phyloP scores from a whole-genome alignment of 1,140 invertebrate genomes.

The Drosophila sproati region DNA sequence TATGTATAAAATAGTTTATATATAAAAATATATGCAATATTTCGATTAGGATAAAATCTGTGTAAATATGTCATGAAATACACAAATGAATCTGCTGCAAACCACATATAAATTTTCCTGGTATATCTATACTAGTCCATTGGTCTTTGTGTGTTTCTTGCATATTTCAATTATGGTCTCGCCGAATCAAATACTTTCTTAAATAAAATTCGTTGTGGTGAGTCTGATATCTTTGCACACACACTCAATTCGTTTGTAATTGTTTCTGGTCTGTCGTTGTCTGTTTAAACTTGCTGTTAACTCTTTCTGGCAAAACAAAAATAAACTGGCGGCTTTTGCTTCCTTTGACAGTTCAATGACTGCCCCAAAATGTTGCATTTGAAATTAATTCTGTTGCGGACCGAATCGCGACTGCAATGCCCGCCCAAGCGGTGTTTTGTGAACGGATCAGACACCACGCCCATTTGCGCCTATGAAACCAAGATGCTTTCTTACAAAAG shows the following conservation, averaged over 20 bases:
- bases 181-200: not conserved
- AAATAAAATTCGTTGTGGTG: slow-evolving; percentile 5
- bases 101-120: not conserved
- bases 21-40: no score
- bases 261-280: slow-evolving; percentile 3
- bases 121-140: not conserved
- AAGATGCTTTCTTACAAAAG: not conserved
- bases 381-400: slow-evolving; percentile 12
- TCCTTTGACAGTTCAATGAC: slow-evolving; percentile 33
- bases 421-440: slow-evolving; percentile 11
- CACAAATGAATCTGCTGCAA: not conserved
- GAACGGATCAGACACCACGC: slow-evolving; percentile 4
- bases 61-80: no score
- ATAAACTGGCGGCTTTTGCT: slow-evolving; percentile 17
- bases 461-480: not conserved
- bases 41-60: no score
- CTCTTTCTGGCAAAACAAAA: slow-evolving; percentile 17
- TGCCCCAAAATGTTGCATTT: slow-evolving; percentile 37
- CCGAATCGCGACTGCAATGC: slow-evolving; percentile 6
- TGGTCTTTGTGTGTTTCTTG: not conserved
- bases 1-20: no score
- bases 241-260: slow-evolving; percentile 8
- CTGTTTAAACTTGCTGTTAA: slow-evolving; percentile 4
- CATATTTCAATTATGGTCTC: slow-evolving; percentile 9
- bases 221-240: not conserved